A percentile compares a stretch with the other conserved stretches of the same genome.
Evolutionary conservation across 2,113 vertebrate species (phyloP).

Genomic region (Coryphaenoides rupestris): DNA sequence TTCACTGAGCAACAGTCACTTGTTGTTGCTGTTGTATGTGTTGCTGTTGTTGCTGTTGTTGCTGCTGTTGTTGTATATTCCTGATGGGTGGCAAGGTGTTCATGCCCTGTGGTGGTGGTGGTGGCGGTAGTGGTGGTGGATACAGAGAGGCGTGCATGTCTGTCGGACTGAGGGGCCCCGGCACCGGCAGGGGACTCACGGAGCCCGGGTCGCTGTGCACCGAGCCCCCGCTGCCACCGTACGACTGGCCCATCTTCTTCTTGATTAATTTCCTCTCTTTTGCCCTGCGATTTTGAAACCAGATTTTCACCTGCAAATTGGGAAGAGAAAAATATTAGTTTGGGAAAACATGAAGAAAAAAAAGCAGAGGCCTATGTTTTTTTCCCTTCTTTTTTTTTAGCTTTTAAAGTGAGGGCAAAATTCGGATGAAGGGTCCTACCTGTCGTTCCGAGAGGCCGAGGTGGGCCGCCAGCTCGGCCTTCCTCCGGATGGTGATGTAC

Average conservation of each 20-base stretch:
- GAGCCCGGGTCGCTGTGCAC: conserved; percentile 90
- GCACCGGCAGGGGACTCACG: conserved; percentile 83
- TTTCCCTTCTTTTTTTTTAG: too few species aligned
- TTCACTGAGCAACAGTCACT: conserved; percentile 81
- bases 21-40: conserved; percentile 49
- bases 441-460: conserved; percentile 95
- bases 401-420: too few species aligned
- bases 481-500: conserved; percentile 92
- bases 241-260: conserved; percentile 90
- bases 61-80: conserved; percentile 66
- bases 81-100: conserved; percentile 82
- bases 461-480: conserved; percentile 88
- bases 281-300: conserved; percentile 93
- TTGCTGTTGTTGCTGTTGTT: too few species aligned
- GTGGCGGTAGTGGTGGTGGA: too few species aligned
- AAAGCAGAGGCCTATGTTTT: background rate
- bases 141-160: conserved; percentile 78
- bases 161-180: conserved; percentile 74
- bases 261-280: conserved; percentile 93
- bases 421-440: conserved; percentile 59
- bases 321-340: background rate
- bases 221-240: conserved; percentile 83
- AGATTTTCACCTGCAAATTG: conserved; percentile 86
- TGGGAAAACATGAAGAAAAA: background rate
- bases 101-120: conserved; percentile 73